Evolutionary conservation across 2,888 invertebrate genomes (phyloP).

Genomic region (Caenorhabditis sp.): DNA sequence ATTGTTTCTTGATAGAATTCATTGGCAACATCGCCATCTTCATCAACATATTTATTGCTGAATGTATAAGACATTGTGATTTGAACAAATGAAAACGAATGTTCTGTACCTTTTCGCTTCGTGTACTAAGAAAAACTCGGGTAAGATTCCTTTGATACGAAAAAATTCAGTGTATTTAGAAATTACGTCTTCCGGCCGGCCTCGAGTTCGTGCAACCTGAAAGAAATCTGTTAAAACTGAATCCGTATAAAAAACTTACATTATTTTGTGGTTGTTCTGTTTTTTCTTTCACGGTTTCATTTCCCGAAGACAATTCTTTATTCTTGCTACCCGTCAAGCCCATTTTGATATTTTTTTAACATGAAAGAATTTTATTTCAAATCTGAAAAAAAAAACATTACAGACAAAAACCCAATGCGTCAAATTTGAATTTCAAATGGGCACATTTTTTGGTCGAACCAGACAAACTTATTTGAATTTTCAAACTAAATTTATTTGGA

Average conservation of each 20-base stretch:
- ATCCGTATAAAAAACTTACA: not conserved
- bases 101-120: slow-evolving; percentile 41
- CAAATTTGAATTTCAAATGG: not conserved
- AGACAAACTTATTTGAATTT: too few species aligned
- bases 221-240: too few species aligned
- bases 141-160: slow-evolving; percentile 41
- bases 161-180: slow-evolving; percentile 43
- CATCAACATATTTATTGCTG: slow-evolving; percentile 75
- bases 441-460: slow-evolving; percentile 1
- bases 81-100: not conserved
- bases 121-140: slow-evolving; percentile 47
- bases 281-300: not conserved
- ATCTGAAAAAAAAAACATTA: not conserved
- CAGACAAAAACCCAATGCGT: too few species aligned
- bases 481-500: not conserved
- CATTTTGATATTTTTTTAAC: too few species aligned
- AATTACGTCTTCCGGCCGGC: slow-evolving; percentile 18
- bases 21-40: slow-evolving; percentile 75
- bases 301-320: not conserved
- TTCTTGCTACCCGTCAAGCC: slow-evolving; percentile 6
- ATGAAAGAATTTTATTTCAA: too few species aligned
- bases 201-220: not conserved
- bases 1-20: slow-evolving; percentile 74
- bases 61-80: slow-evolving; percentile 36
- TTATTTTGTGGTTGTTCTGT: not conserved